Evolutionary conservation across 1,140 invertebrate species (phyloP).

Genomic region (Pseudomyrmex sp.): DNA sequence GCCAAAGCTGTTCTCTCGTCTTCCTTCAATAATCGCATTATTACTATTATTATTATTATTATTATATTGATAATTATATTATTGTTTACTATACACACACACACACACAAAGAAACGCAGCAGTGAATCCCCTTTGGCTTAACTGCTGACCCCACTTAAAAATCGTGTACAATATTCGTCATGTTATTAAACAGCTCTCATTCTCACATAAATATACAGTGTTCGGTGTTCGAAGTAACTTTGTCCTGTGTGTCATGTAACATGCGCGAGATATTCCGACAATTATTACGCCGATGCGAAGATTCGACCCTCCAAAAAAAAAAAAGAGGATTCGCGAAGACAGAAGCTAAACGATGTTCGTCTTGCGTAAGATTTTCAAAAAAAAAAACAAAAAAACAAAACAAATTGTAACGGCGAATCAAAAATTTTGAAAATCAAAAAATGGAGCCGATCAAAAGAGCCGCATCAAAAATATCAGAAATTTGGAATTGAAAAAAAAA

Average conservation of each 20-base stretch:
- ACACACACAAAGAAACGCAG: not conserved
- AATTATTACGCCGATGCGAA: slow-evolving; percentile 55
- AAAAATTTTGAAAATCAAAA: slow-evolving; percentile 48
- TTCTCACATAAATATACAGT: slow-evolving; percentile 70
- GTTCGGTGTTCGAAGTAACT: slow-evolving; percentile 68
- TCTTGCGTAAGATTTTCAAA: not conserved
- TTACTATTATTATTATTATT: slow-evolving; percentile 54
- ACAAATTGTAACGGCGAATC: slow-evolving; percentile 24
- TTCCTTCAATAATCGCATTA: slow-evolving; percentile 37
- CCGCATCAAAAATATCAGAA: slow-evolving; percentile 19
- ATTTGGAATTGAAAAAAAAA: slow-evolving; percentile 12
- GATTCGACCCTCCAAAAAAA: slow-evolving; percentile 14
- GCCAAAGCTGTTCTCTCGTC: slow-evolving; percentile 56
- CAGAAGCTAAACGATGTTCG: not conserved
- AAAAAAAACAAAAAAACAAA: no score
- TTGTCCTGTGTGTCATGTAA: slow-evolving; percentile 64
- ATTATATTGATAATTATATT: slow-evolving; percentile 4
- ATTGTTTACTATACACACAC: slow-evolving; percentile 15
- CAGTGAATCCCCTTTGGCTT: slow-evolving; percentile 36
- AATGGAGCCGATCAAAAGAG: slow-evolving; percentile 13
- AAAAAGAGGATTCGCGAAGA: not conserved
- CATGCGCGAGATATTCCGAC: slow-evolving; percentile 55
- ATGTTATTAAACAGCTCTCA: slow-evolving; percentile 56
- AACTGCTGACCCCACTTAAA: slow-evolving; percentile 65
- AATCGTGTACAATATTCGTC: slow-evolving; percentile 70